Evolutionary conservation across 2,113 vertebrate species (phyloP).

Genomic region (Cebidichthys violaceus): DNA sequence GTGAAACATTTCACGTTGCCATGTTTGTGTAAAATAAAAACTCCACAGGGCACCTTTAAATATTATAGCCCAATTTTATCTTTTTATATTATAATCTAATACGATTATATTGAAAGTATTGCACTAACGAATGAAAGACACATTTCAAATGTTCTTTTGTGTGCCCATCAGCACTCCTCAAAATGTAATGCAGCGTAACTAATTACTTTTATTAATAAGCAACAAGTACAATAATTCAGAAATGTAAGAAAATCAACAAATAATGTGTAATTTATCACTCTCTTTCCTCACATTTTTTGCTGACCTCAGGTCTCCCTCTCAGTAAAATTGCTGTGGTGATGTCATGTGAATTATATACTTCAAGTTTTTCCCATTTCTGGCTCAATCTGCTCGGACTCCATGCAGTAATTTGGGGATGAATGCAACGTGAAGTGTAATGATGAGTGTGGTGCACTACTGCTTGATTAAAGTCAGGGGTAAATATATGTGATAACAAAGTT

Average conservation of each 20-base stretch:
- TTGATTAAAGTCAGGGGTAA: slow-evolving; percentile 54
- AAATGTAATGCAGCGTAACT: background rate
- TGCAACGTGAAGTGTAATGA: slow-evolving; percentile 37
- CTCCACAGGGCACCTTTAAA: background rate
- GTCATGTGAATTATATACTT: slow-evolving; percentile 38
- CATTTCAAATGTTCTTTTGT: background rate
- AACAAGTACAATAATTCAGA: background rate
- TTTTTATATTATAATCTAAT: background rate
- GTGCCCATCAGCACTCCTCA: background rate
- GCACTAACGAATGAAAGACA: background rate
- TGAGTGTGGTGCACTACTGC: slow-evolving; percentile 28
- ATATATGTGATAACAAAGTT: slow-evolving; percentile 59
- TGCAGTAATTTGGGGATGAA: slow-evolving; percentile 41
- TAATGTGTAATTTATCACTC: background rate
- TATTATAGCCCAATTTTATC: slow-evolving; percentile 5
- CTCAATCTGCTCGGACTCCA: slow-evolving; percentile 8
- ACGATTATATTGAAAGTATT: background rate
- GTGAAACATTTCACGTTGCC: background rate
- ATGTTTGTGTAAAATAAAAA: slow-evolving; percentile 23
- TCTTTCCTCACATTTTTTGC: background rate
- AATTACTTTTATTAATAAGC: background rate
- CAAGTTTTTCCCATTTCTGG: slow-evolving; percentile 34
- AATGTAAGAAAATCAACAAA: background rate
- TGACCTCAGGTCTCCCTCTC: background rate
- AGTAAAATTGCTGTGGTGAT: slow-evolving; percentile 6